These are phyloP conservation scores for Zaprionus kolodkinae DNA, from an alignment of 1,140 invertebrate genomes.

Conservation along the genomic window DNA sequence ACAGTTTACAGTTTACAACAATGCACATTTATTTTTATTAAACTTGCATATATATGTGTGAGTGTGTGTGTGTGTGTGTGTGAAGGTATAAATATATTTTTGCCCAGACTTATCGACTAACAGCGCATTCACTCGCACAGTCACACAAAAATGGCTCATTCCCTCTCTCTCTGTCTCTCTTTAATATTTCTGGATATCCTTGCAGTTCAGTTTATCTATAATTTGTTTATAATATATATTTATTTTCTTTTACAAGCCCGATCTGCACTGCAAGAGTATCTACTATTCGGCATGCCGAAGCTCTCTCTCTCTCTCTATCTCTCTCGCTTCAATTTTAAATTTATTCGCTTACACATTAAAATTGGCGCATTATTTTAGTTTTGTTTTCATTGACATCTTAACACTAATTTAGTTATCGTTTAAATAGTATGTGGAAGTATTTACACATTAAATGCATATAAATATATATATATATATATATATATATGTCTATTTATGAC, in stretches of 20 bases:
- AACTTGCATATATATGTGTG: slow-evolving; percentile 30
- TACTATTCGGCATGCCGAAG: slow-evolving; percentile 10
- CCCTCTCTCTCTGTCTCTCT: slow-evolving; percentile 8
- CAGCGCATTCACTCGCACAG: slow-evolving; percentile 23
- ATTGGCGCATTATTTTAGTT: slow-evolving; percentile 63
- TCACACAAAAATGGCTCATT: not conserved
- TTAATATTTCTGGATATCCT: not conserved
- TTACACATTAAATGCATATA: slow-evolving; percentile 66
- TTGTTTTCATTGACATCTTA: slow-evolving; percentile 57
- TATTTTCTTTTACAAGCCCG: not conserved
- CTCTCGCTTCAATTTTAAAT: slow-evolving; percentile 20
- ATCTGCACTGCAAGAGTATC: slow-evolving; percentile 1
- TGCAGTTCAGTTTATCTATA: not conserved
- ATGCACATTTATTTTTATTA: slow-evolving; percentile 68
- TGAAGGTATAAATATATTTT: slow-evolving; percentile 33
- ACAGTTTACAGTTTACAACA: slow-evolving; percentile 77
- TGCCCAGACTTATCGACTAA: slow-evolving; percentile 40
- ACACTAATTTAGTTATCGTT: slow-evolving; percentile 66
- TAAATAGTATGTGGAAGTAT: slow-evolving; percentile 52
- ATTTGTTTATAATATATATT: not conserved
- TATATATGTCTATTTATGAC: slow-evolving; percentile 22
- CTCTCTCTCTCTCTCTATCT: no score
- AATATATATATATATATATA: slow-evolving; percentile 20
- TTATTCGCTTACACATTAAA: slow-evolving; percentile 61
- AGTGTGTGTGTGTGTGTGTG: not conserved